These are phyloP conservation scores for Slavum lentiscoides DNA, from an alignment of 2,888 invertebrate species.

Conservation along the genomic window DNA sequence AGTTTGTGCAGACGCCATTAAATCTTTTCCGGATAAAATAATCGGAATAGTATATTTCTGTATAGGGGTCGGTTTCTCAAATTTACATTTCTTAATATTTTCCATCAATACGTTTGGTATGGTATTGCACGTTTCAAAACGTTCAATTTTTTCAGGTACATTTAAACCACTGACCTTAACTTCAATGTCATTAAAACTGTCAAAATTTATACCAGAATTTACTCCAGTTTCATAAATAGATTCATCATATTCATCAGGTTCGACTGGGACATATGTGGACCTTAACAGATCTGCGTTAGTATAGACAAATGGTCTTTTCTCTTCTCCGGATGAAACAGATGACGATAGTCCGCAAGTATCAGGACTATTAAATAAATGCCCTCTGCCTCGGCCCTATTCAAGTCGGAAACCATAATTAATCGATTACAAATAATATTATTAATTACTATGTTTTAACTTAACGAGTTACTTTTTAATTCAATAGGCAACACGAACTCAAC, in stretches of 20 bases:
- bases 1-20: constrained; percentile 69
- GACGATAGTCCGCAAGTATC: neutral
- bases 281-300: neutral
- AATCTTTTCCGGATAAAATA: constrained; percentile 62
- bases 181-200: constrained; percentile 23
- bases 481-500: no score
- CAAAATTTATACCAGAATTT: constrained; percentile 33
- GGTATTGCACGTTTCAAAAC: constrained; percentile 62
- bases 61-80: constrained; percentile 64
- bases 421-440: no score
- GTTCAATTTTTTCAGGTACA: constrained; percentile 56
- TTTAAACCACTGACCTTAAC: constrained; percentile 57
- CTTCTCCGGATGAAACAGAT: neutral
- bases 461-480: no score
- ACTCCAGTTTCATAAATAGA: constrained; percentile 39
- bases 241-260: constrained; percentile 30
- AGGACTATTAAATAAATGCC: no score
- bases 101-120: constrained; percentile 59
- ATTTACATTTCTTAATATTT: constrained; percentile 62
- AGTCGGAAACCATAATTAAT: no score
- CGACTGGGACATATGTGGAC: constrained; percentile 30
- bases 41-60: constrained; percentile 66
- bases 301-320: neutral
- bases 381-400: no score
- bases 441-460: no score